A percentile compares a stretch with the other conserved stretches of the same genome.
These are phyloP conservation scores for Microtus montanus DNA, from an alignment of 2,113 vertebrate species.

Conservation along the genomic window DNA sequence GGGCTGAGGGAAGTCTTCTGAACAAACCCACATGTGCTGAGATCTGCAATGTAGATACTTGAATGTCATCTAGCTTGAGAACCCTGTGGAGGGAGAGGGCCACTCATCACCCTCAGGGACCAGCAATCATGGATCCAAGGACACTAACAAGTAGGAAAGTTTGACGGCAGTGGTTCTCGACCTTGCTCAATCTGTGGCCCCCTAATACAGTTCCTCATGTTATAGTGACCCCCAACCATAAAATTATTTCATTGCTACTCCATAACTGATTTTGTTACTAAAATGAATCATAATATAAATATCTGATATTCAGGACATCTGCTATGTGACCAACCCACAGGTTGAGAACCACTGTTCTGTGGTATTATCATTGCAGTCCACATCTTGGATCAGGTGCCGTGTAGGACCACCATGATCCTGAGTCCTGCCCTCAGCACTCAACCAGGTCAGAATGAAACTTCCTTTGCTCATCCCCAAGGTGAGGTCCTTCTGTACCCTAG, in stretches of 20 bases:
- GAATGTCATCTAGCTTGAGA: not conserved
- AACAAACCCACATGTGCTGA: conserved; percentile 3
- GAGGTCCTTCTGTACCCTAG: conserved; percentile 11
- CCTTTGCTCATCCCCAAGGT: conserved; percentile 20
- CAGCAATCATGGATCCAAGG: not conserved
- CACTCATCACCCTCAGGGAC: not conserved
- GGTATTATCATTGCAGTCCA: not conserved
- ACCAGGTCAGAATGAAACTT: not conserved
- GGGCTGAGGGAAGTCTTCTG: not conserved
- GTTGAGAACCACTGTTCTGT: not conserved
- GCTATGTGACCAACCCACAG: not conserved
- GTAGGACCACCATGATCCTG: not conserved
- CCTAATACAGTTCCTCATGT: not conserved
- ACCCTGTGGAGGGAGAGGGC: not conserved
- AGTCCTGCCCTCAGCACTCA: not conserved
- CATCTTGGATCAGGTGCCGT: not conserved
- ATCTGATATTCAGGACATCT: not conserved
- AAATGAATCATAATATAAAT: not conserved
- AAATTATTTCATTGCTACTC: not conserved
- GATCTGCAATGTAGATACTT: not conserved
- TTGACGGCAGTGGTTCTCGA: not conserved
- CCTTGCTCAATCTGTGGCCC: not conserved
- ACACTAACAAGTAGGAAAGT: not conserved
- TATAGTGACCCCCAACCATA: not conserved
- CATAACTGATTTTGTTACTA: not conserved